Conservation (phyloP, 1,140 invertebrate genomes). For the Probaryconus sp. region DNA sequence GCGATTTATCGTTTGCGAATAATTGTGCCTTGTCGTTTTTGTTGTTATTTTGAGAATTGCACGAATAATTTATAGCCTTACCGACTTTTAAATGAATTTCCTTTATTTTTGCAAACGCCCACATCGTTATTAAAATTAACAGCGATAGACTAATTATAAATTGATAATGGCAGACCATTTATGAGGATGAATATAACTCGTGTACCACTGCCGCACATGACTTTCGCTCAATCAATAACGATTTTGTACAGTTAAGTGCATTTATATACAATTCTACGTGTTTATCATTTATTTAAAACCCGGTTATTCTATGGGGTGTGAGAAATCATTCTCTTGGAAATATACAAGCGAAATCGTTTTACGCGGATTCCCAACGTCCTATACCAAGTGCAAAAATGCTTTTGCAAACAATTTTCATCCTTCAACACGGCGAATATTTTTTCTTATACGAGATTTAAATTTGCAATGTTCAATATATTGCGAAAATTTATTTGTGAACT, state of each 20-base stretch:
- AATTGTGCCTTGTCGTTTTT: constrained; percentile 42
- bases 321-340: background rate
- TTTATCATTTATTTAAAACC: constrained; percentile 4
- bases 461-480: constrained; percentile 5
- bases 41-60: constrained; percentile 4
- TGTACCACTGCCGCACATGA: no score
- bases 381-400: background rate
- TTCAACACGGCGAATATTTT: no score
- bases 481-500: no score
- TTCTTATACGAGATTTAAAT: no score
- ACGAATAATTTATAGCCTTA: constrained; percentile 4
- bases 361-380: no score
- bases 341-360: no score
- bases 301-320: no score
- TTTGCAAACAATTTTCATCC: background rate
- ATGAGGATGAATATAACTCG: no score
- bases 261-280: constrained; percentile 7
- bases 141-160: constrained; percentile 3
- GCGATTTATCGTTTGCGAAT: constrained; percentile 26
- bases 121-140: constrained; percentile 1
- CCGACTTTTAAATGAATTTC: background rate
- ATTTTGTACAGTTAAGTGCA: constrained; percentile 3
- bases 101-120: background rate
- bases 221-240: no score
- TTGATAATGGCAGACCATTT: background rate